Evolutionary conservation across 2,113 vertebrate genomes (phyloP), one percentile per base, ranked within the genome.

Genomic region (Ctenodactylus gundi): DNA sequence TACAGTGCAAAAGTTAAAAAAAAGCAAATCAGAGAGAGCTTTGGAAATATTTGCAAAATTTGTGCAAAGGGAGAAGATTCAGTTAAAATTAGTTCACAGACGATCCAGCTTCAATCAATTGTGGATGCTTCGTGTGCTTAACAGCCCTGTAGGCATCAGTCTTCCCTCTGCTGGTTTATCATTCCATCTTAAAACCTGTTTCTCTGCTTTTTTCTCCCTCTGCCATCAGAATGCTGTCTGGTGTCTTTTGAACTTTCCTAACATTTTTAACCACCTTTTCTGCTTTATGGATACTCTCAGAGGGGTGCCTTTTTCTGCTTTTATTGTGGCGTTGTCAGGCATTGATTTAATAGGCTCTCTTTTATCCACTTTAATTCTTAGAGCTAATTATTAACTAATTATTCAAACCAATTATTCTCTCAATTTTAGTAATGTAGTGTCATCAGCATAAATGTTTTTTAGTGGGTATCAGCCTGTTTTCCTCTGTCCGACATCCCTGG

Each of bases 371-470:
- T 70, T 36, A 36, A 68, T n/a, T n/a, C n/a, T n/a, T n/a, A n/a
- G n/a, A n/a, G n/a, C n/a, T n/a, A n/a, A n/a, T 70, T 85, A 64
- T 81, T 49, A 49, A 0, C n/a, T 80, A 39, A 76, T 86, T 65
- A 62, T 31, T 77, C 10, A n/a, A n/a, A n/a, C n/a, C n/a, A n/a
- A n/a, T n/a, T n/a, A n/a, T 39, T 83, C 46, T 60, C 36, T 84
- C 7, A 0, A 10, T 57, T 70, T 91, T 87, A n/a, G 36, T 75
- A 41, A 80, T 57, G 1, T 46, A 41, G 21, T 88, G 4, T 67
- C 73, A 23, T 82, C 8, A 72, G 68, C 15, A 39, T 83, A 57
- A 83, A 60, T 94, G 51, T 91, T 94, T 95, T 53, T 87, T 68
- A 89, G 53, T 87, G 29, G 70, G 44, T 39, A n/a, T 8, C 27